Evolutionary conservation across 2,113 vertebrate species (phyloP), one percentile per base, ranked within the genome.

Genomic region (Dipodomys stephensi): DNA sequence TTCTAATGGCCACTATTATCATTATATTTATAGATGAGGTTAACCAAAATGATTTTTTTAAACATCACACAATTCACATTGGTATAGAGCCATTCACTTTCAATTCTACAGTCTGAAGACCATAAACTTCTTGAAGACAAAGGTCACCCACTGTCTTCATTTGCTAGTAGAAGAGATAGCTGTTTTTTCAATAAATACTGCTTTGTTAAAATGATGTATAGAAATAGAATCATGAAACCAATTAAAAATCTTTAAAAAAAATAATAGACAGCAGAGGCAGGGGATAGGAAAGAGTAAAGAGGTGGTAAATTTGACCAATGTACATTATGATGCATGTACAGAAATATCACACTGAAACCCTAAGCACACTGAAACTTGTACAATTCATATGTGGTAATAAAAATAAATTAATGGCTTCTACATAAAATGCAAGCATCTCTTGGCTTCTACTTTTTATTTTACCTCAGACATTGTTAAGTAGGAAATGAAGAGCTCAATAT

Each of bases 391-490:
- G 23, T 64, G 62, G 20, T 64, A 20, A 64, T 64, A 64, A 64
- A 64, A 64, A 64, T 64, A 64, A 93, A 44, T 76, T 65, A 27
- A 92, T 94, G 3, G 12, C 32, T 44, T 77, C 1, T 78, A 73
- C 60, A 85, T 77, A 65, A 90, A 92, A 80, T 67, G 27, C 11
- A 83, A 80, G 19, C 35, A 19, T 44, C 6, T 25, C 3, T 78
- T 90, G 77, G 10, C 13, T 72, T 87, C 92, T 64, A 57, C 32
- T 69, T 12, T 90, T 85, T 91, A 83, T 72, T 87, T 15, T 77
- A 11, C 22, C 19, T 67, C 46, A 87, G 65, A 35, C 19, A 23
- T 79, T 65, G 6, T 76, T 39, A 73, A 20, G 18, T 18, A 64
- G 32, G 8, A 62, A 87, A 27, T 46, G 4, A 92, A 25, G 10